A percentile compares a stretch with the other conserved stretches of the same genome.
phyloP scores from a whole-genome alignment of 1,140 invertebrate species.

The Camponotus vicinus region DNA sequence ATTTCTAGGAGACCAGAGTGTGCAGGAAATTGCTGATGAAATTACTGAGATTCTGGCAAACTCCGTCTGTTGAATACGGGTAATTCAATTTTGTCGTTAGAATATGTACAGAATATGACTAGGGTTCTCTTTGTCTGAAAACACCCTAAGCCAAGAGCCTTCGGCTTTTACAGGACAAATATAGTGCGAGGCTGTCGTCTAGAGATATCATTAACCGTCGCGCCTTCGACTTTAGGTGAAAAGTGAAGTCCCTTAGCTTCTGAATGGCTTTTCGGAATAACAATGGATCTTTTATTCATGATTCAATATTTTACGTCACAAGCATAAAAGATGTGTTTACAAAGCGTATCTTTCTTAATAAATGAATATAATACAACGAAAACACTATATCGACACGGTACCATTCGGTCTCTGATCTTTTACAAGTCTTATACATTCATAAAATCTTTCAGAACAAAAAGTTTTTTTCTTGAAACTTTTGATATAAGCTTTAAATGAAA shows the following conservation, averaged over 20 bases:
- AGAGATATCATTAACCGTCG: constrained; percentile 56
- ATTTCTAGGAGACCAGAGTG: neutral
- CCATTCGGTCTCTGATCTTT: neutral
- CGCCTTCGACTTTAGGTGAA: constrained; percentile 20
- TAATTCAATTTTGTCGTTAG: constrained; percentile 59
- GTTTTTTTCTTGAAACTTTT: constrained; percentile 8
- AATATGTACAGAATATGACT: constrained; percentile 24
- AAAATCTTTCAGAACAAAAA: neutral
- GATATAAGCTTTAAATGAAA: neutral
- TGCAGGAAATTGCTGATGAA: constrained; percentile 8
- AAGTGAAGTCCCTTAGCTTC: constrained; percentile 30
- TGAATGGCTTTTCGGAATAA: constrained; percentile 22
- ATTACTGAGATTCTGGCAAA: constrained; percentile 11
- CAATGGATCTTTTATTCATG: constrained; percentile 50
- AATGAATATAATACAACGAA: neutral
- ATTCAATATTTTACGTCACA: constrained; percentile 27
- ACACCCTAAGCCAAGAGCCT: neutral
- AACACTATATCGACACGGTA: no score
- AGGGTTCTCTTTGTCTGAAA: constrained; percentile 31
- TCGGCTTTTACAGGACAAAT: constrained; percentile 20
- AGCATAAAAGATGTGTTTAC: constrained; percentile 15
- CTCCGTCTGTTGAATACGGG: neutral
- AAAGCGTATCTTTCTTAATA: constrained; percentile 13
- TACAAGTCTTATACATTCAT: neutral
- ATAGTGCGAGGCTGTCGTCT: neutral